A percentile compares a stretch with the other conserved stretches of the same genome.
phyloP scores from a whole-genome alignment of 2,113 vertebrate species.

The Pholis gunnellus region DNA sequence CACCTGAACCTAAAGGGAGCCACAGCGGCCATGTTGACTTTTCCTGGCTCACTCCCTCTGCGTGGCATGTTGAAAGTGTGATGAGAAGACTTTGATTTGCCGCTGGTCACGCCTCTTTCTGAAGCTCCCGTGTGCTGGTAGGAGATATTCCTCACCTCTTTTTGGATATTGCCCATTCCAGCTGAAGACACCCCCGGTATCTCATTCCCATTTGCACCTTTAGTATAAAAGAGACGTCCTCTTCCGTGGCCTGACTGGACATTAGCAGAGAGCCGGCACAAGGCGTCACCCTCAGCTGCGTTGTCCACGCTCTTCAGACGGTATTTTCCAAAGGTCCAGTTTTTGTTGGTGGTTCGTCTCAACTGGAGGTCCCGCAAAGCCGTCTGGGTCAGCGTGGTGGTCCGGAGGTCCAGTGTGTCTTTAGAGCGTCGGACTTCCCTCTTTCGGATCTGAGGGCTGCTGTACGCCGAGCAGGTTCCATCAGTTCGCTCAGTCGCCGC shows the following conservation, averaged over 20 bases:
- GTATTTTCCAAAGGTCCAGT: constrained; percentile 78
- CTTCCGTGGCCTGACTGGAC: constrained; percentile 34
- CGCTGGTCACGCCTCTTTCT: constrained; percentile 17
- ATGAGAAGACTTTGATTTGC: constrained; percentile 49
- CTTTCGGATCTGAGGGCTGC: constrained; percentile 79
- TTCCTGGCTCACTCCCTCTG: constrained; percentile 67
- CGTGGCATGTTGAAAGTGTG: constrained; percentile 40
- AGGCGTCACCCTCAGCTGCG: constrained; percentile 11
- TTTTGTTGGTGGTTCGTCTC: constrained; percentile 77
- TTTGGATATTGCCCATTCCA: constrained; percentile 32
- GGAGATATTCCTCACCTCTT: constrained; percentile 42
- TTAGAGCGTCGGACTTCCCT: constrained; percentile 70
- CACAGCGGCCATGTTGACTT: constrained; percentile 80
- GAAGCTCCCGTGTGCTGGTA: constrained; percentile 36
- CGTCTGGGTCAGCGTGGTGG: constrained; percentile 63
- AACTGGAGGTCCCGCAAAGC: constrained; percentile 70
- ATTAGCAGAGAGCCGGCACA: constrained; percentile 18
- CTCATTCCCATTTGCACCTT: constrained; percentile 77
- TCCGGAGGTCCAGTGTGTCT: constrained; percentile 76
- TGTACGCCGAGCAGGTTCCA: constrained; percentile 80
- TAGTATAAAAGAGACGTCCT: constrained; percentile 41
- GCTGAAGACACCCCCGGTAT: constrained; percentile 33
- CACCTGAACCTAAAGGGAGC: constrained; percentile 85
- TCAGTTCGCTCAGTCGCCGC: constrained; percentile 56
- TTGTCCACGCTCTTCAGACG: constrained; percentile 76